Base-by-base conservation (phyloP, 2,797 vertebrate species). In the Huso huso region DNA sequence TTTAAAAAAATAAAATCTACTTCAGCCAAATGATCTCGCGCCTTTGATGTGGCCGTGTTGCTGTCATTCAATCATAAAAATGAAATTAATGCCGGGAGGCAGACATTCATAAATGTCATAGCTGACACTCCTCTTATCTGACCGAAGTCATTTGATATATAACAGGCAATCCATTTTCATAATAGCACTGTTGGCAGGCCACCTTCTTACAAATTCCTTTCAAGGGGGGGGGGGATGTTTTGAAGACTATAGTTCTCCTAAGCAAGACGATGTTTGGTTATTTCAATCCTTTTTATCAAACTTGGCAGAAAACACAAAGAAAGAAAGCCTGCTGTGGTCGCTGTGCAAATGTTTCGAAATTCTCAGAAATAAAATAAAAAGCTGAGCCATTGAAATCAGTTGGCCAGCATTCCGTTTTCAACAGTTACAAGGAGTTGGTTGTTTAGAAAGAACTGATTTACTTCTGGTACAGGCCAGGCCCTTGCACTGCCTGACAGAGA, bases 261-360 rank as follows among this genome's bases (percentile, higher is more conserved):
- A 37, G 62, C 49, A 7, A 49, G 10, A 37, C 10, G 7, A 12
- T 6, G 55, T 58, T 58, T n/a, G 55, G 13, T n/a, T 6, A n/a
- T 58, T 58, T 4, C 11, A 13, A 12, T 10, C 12, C 12, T n/a
- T 11, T 58, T 12, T 58, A 58, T 58, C 55, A 58, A 58, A n/a
- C 6, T 10, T 12, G 6, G 55, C 55, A 58, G 55, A 13, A 10
- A 58, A 58, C 10, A 60, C 48, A 6, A 10, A 13, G 18, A 66
- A 10, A 51, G 12, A 66, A 66, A 66, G 65, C 58, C 50, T 61
- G 49, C 7, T 53, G n/a, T 51, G 9, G 49, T 61, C 65, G 61
- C 59, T 12, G 6, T 51, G 66, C 55, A 55, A 66, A 66, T 13
- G 64, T 37, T 65, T 49, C 55, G 6, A 59, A 55, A 48, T 61